A percentile compares a stretch with the other conserved stretches of the same genome.
These are phyloP conservation scores for Meriones unguiculatus DNA, from an alignment of 2,113 vertebrate species.

Conservation along the genomic window DNA sequence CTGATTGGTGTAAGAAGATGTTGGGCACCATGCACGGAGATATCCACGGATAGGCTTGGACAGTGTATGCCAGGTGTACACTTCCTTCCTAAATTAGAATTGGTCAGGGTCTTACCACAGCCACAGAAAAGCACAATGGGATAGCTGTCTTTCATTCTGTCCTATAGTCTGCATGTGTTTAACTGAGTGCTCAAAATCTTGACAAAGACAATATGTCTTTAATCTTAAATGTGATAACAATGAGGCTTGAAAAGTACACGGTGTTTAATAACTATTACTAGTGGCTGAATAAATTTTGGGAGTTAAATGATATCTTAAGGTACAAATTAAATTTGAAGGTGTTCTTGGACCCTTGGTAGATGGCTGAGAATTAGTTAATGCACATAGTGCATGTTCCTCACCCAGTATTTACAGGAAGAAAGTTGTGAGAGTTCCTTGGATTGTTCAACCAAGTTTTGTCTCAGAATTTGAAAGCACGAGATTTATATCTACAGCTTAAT, in stretches of 20 bases:
- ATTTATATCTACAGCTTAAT: constrained; percentile 53
- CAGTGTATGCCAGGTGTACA: not conserved
- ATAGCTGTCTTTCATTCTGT: not conserved
- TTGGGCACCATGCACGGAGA: not conserved
- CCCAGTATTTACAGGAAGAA: not conserved
- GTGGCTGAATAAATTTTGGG: constrained; percentile 10
- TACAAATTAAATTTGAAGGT: not conserved
- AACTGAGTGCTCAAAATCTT: not conserved
- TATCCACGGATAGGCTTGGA: not conserved
- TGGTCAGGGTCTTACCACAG: not conserved
- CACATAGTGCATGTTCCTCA: not conserved
- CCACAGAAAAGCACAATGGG: not conserved
- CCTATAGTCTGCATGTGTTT: not conserved
- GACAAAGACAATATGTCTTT: not conserved
- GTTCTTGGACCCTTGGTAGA: not conserved
- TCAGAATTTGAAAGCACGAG: constrained; percentile 49
- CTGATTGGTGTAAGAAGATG: not conserved
- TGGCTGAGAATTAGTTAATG: not conserved
- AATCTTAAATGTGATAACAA: not conserved
- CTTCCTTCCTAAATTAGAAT: not conserved
- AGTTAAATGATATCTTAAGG: not conserved
- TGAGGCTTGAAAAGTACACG: not conserved
- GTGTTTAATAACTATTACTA: not conserved
- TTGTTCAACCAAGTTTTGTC: constrained; percentile 41
- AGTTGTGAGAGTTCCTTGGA: not conserved